Base-by-base conservation (phyloP, 1,140 invertebrate species). In the Aplysia californica region DNA sequence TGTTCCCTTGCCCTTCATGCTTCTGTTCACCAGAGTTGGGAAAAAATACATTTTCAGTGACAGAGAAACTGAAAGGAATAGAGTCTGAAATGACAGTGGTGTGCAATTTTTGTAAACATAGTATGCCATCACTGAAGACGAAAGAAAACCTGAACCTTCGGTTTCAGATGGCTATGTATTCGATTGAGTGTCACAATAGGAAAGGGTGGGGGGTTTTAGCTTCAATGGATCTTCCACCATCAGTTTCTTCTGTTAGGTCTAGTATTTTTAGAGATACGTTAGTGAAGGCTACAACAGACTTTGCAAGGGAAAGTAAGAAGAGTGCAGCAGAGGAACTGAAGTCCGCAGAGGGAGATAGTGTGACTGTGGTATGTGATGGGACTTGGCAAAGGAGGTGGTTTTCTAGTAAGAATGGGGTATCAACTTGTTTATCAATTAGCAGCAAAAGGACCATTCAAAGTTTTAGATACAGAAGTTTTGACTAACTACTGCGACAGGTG, bases 371-470 rank as follows among this genome's bases (percentile, higher is more conserved):
- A 3, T 39, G 41, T n/a, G 75, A 76, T 38, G 66, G 66, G 18
- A 76, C 65, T 18, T 69, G 41, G 41, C 75, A 76, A 33, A 38
- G 65, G 5, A 3, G 75, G 23, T 64, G 75, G 5, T 76, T 76
- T 38, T 44, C 44, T 21, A 23, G 15, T 15, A 76, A 76, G 44
- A 76, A 76, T 69, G 75, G 65, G 3, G 56, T 76, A 18, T n/a
- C 66, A 20, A 69, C 65, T 55, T 6, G 31, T 1, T 50, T 76
- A 1, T 55, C 39, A 2, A 66, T 69, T 6, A 69, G 59, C 35
- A 23, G 29, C 20, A 69, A 69, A 66, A n/a, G 6, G 10, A 3
- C 5, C 29, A 10, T 36, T 39, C 5, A 69, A 69, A 76, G 75
- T 76, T 1, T 10, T 76, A 4, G 65, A 69, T 50, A 36, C 38